A percentile compares a stretch with the other conserved stretches of the same genome.
These are phyloP conservation scores for Chlorocebus sabaeus DNA, from an alignment of 2,113 vertebrate species.

Conservation along the genomic window DNA sequence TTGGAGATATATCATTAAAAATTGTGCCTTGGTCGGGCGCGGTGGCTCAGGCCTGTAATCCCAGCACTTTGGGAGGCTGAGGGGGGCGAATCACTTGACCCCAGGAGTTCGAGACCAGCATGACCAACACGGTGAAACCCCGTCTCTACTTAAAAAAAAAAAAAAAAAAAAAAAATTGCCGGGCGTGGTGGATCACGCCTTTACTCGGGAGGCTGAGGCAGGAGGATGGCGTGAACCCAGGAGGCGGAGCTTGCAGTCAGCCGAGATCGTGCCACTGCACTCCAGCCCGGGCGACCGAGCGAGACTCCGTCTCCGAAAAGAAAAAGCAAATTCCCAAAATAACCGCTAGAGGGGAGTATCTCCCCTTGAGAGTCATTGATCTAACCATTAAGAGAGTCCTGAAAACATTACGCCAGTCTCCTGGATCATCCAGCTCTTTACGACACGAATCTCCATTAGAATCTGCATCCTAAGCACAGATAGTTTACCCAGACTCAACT, in stretches of 20 bases:
- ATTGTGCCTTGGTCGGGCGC: too few relatives aligned
- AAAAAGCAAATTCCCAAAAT: background rate
- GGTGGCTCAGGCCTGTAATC: too few relatives aligned
- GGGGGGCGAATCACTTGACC: background rate
- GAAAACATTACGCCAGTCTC: background rate
- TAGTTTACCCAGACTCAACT: background rate
- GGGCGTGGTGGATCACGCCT: background rate
- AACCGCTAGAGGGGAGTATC: constrained; percentile 51
- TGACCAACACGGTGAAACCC: background rate
- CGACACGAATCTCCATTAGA: background rate
- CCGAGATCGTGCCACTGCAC: background rate
- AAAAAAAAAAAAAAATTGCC: background rate
- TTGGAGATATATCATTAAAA: background rate
- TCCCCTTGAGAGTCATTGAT: background rate
- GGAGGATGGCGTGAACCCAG: background rate
- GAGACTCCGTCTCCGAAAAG: background rate
- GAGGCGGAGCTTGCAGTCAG: background rate
- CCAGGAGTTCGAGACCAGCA: background rate
- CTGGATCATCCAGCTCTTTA: background rate
- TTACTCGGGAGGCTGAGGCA: background rate
- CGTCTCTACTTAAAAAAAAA: background rate
- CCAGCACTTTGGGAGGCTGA: background rate
- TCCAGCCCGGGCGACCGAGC: too few relatives aligned
- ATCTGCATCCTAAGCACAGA: background rate
- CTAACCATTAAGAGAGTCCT: background rate